Percentiles rank a stretch among this genome's conserved stretches.
Evolutionary conservation across 2,113 vertebrate species (phyloP).

Genomic region (Megaptera novaeangliae): DNA sequence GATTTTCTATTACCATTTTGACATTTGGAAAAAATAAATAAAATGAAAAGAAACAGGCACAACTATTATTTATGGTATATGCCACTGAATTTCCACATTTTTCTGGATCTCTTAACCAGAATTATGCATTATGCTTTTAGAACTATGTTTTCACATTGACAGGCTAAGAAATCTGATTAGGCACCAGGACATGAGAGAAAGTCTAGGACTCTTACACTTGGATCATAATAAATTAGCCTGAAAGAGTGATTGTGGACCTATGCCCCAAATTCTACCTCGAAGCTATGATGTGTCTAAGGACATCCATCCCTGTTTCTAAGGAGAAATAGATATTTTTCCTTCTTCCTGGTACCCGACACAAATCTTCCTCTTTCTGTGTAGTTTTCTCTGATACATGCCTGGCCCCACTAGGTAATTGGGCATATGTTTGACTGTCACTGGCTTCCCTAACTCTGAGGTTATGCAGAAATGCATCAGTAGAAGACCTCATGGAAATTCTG

Average conservation of each 20-base stretch:
- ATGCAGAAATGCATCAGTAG: not conserved
- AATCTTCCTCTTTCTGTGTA: not conserved
- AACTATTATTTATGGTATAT: not conserved
- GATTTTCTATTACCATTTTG: not conserved
- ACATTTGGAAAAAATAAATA: not conserved
- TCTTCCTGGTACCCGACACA: not conserved
- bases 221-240: not conserved
- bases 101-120: not conserved
- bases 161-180: not conserved
- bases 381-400: not conserved
- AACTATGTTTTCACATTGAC: not conserved
- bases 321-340: not conserved
- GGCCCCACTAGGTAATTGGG: not conserved
- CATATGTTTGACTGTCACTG: not conserved
- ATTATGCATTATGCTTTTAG: not conserved
- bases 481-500: not conserved
- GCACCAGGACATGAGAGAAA: not conserved
- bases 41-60: not conserved
- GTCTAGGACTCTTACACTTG: not conserved
- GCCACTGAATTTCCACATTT: not conserved
- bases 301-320: not conserved
- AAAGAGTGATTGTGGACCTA: not conserved
- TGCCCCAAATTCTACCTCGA: fast-evolving
- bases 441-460: not conserved
- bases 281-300: not conserved